phyloP scores from a whole-genome alignment of 2,888 invertebrate species.

The Aradus depressus region DNA sequence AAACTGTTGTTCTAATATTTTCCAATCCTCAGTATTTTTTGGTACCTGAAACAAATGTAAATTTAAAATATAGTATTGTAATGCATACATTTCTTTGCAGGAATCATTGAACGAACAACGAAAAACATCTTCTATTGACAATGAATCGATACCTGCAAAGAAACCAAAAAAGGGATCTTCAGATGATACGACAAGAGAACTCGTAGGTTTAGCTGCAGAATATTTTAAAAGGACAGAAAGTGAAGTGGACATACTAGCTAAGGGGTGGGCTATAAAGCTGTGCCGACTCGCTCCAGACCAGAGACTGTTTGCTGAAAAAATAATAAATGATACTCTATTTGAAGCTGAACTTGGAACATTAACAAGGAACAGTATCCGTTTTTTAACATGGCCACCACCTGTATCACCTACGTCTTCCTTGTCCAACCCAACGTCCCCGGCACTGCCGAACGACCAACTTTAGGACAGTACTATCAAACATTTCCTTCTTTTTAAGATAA shows the following conservation, averaged over 20 bases:
- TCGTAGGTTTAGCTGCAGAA: background rate
- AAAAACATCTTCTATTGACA: background rate
- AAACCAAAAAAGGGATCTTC: background rate
- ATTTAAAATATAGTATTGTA: background rate
- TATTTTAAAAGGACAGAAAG: slow-evolving; percentile 2
- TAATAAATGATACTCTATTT: slow-evolving; percentile 16
- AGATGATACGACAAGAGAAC: background rate
- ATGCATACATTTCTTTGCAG: too few species aligned
- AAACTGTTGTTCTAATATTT: too few species aligned
- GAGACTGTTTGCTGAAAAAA: slow-evolving; percentile 13
- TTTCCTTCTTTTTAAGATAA: too few species aligned
- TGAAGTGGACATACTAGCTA: slow-evolving; percentile 5
- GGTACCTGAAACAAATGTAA: background rate
- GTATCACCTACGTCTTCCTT: background rate
- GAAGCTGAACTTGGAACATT: slow-evolving; percentile 15
- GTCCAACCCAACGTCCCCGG: too few species aligned
- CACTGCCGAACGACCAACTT: too few species aligned
- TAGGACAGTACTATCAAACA: too few species aligned
- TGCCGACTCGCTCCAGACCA: slow-evolving; percentile 6
- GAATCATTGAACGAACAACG: too few species aligned
- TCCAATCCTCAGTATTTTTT: background rate
- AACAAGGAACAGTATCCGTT: slow-evolving; percentile 12
- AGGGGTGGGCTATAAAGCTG: slow-evolving; percentile 13
- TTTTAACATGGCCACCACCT: background rate
- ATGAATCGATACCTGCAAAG: background rate